Evolutionary conservation across 2,797 vertebrate species (phyloP).

Genomic region (Scomberomorus guttatus): DNA sequence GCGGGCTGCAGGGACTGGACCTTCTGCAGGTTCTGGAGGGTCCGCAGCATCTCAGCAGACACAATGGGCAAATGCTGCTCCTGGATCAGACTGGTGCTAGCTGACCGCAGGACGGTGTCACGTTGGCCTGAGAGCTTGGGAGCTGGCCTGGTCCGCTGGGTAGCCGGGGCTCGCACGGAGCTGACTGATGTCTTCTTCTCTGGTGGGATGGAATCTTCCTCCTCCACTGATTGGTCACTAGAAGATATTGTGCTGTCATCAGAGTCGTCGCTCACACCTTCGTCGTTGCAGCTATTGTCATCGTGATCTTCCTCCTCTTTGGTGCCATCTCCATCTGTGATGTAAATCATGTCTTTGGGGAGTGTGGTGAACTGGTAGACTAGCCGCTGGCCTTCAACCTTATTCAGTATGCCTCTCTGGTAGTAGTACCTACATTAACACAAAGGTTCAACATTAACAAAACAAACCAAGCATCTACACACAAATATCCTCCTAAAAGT

Average conservation of each 20-base stretch:
- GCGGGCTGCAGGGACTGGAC: slow-evolving; percentile 86
- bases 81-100: slow-evolving; percentile 86
- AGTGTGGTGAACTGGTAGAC: slow-evolving; percentile 98
- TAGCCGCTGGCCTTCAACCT: slow-evolving; percentile 97
- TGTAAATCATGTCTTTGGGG: slow-evolving; percentile 95
- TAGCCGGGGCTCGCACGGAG: slow-evolving; percentile 69
- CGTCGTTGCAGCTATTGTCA: slow-evolving; percentile 67
- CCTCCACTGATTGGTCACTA: slow-evolving; percentile 83
- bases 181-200: slow-evolving; percentile 76
- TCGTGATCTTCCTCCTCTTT: slow-evolving; percentile 73
- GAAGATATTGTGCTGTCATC: slow-evolving; percentile 77
- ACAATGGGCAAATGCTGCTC: slow-evolving; percentile 89
- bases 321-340: slow-evolving; percentile 88
- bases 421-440: slow-evolving; percentile 93
- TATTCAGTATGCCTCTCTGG: slow-evolving; percentile 98
- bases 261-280: slow-evolving; percentile 86
- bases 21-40: slow-evolving; percentile 90
- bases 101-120: slow-evolving; percentile 76
- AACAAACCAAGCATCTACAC: neutral
- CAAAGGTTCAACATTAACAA: slow-evolving; percentile 10
- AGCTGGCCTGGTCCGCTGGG: slow-evolving; percentile 61
- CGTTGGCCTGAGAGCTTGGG: slow-evolving; percentile 53
- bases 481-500: neutral
- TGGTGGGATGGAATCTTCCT: slow-evolving; percentile 68
- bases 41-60: slow-evolving; percentile 93